These are phyloP conservation scores for Salmo trutta DNA, from an alignment of 2,797 vertebrate genomes.

Conservation along the genomic window DNA sequence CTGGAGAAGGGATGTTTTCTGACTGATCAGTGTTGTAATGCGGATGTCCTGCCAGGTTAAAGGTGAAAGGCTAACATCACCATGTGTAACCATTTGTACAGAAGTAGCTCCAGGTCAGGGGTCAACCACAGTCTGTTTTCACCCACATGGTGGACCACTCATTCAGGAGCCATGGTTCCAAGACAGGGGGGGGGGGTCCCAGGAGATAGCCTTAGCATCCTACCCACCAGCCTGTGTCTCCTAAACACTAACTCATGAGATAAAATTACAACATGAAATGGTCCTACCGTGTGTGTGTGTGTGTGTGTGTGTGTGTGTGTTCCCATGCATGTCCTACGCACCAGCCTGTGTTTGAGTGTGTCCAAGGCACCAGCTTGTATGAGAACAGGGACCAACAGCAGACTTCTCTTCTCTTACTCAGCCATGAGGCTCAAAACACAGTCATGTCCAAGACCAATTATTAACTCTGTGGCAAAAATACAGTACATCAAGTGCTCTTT, in stretches of 20 bases:
- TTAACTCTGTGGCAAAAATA: slow-evolving; percentile 16
- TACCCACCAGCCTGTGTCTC: slow-evolving; percentile 66
- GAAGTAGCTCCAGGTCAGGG: slow-evolving; percentile 28
- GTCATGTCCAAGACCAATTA: slow-evolving; percentile 20
- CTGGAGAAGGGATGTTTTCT: background rate
- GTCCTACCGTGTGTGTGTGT: slow-evolving; percentile 29
- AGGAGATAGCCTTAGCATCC: slow-evolving; percentile 45
- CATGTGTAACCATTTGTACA: slow-evolving; percentile 17
- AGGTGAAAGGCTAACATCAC: slow-evolving; percentile 32
- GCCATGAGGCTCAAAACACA: slow-evolving; percentile 40
- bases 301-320: slow-evolving; percentile 1
- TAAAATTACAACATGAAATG: slow-evolving; percentile 69
- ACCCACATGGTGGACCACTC: slow-evolving; percentile 21
- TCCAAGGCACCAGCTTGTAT: slow-evolving; percentile 55
- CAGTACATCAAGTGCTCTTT: background rate
- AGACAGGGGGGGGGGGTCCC: background rate
- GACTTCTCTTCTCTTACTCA: slow-evolving; percentile 46
- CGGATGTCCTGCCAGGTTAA: background rate
- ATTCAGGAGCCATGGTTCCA: slow-evolving; percentile 9
- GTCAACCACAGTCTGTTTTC: slow-evolving; percentile 27
- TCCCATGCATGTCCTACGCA: slow-evolving; percentile 71
- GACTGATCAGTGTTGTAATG: background rate
- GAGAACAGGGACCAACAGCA: slow-evolving; percentile 50
- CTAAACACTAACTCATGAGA: slow-evolving; percentile 20
- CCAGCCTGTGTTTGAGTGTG: slow-evolving; percentile 64